These are phyloP conservation scores for Drosophila nigritarsus DNA, from an alignment of 2,888 invertebrate species.

Conservation along the genomic window DNA sequence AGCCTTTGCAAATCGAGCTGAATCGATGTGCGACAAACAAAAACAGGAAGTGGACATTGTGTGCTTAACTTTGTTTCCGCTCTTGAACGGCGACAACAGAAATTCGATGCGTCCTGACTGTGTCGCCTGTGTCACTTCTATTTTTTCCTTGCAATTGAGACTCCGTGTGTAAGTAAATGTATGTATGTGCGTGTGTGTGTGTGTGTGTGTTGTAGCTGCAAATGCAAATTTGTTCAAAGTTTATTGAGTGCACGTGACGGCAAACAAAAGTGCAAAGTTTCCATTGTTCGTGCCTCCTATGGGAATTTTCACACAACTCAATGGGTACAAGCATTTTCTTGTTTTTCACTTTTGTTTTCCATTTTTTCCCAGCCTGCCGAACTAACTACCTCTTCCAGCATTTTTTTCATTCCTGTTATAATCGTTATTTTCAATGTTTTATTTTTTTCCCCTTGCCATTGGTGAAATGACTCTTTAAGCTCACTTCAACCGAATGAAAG, in stretches of 20 bases:
- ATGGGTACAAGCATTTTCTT: constrained; percentile 22
- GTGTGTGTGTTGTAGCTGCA: constrained; percentile 46
- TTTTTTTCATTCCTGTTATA: constrained; percentile 1
- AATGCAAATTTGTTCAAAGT: constrained; percentile 82
- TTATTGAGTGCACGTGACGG: constrained; percentile 81
- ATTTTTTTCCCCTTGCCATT: not conserved
- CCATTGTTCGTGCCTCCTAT: constrained; percentile 42
- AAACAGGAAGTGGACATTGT: constrained; percentile 79
- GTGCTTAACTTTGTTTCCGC: constrained; percentile 78
- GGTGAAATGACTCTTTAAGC: not conserved
- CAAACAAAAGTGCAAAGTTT: constrained; percentile 78
- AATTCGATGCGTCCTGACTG: constrained; percentile 63
- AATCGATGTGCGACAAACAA: constrained; percentile 70
- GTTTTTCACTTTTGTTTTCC: constrained; percentile 32
- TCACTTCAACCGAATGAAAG: not conserved
- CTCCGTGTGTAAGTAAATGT: constrained; percentile 1
- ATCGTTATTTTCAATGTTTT: constrained; percentile 13
- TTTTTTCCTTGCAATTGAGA: constrained; percentile 11
- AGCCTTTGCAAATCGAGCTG: constrained; percentile 75
- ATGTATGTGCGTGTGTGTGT: constrained; percentile 1
- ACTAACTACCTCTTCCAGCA: constrained; percentile 18
- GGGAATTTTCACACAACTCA: constrained; percentile 7
- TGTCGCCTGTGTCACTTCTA: not conserved
- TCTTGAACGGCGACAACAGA: constrained; percentile 55
- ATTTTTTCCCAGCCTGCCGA: constrained; percentile 20